A percentile compares a stretch with the other conserved stretches of the same genome.
Evolutionary conservation across 2,888 invertebrate genomes (phyloP).

Genomic region (Lamproptera curius): DNA sequence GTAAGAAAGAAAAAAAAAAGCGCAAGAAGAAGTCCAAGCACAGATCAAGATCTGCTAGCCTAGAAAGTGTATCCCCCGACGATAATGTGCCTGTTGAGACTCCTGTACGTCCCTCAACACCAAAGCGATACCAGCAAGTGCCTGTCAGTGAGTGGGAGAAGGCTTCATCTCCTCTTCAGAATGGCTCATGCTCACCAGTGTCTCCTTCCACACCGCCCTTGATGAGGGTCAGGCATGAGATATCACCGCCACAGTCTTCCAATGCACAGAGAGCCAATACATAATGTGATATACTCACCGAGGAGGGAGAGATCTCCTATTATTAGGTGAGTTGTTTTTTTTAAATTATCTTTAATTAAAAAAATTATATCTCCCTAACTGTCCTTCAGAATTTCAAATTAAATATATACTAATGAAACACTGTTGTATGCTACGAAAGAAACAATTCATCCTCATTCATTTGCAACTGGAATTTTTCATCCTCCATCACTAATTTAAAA

Average conservation of each 20-base stretch:
- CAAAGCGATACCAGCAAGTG: constrained; percentile 64
- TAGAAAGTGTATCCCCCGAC: constrained; percentile 81
- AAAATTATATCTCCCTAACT: too few species aligned
- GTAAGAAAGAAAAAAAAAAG: constrained; percentile 86
- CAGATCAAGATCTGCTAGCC: constrained; percentile 82
- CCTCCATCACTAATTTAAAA: neutral
- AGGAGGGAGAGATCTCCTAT: constrained; percentile 58
- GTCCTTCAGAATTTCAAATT: too few species aligned
- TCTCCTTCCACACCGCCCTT: constrained; percentile 79
- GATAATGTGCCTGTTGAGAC: constrained; percentile 57
- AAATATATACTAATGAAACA: too few species aligned
- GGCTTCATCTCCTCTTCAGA: constrained; percentile 73
- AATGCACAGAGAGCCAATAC: constrained; percentile 43
- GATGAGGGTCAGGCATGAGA: constrained; percentile 40
- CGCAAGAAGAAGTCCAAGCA: constrained; percentile 85
- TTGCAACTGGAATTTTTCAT: neutral
- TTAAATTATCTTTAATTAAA: too few species aligned
- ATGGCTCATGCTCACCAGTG: constrained; percentile 78
- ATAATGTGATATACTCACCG: constrained; percentile 63
- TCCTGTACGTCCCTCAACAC: constrained; percentile 42
- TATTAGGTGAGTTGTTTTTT: constrained; percentile 46
- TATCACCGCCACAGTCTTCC: constrained; percentile 42
- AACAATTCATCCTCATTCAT: too few species aligned
- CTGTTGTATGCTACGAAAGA: too few species aligned
- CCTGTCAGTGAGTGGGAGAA: constrained; percentile 74